Evolutionary conservation across 2,888 invertebrate species (phyloP), one percentile per base, ranked within the genome.

Genomic region (Pemphredon lugubris): DNA sequence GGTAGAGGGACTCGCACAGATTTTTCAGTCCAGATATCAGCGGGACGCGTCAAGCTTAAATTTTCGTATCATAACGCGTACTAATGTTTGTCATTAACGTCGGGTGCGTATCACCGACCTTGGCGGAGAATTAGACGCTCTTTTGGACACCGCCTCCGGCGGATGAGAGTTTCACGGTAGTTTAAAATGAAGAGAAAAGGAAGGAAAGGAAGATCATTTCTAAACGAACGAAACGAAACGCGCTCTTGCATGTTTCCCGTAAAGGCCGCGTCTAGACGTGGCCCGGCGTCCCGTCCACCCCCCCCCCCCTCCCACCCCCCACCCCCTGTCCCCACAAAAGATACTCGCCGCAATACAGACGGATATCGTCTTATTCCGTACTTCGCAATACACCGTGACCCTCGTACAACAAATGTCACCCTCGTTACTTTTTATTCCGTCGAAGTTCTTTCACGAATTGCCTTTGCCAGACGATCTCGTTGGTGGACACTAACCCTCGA

Each of bases 381-480:
- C 44, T 57, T 37, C 40, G 30, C 50, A 51, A 42, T 55, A 39
- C 51, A 42, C 51, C 44, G 50, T 60, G 53, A 57, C 64, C 63
- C 75, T 74, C 65, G 55, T 74, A 59, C 61, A 66, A 73, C 64
- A 64, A 78, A 82, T 82, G 71, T 71, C 70, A 73, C 55, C 67
- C 68, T 80, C 77, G 68, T 82, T 80, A 77, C 73, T 72, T 82
- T 80, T 82, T 82, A 82, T 80, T 65, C 68, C 51, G 37, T 34
- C 34, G 37, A 67, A 67, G 63, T 75, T 53, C 44, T 57, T 63
- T 63, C 65, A 57, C 63, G 50, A 72, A 75, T 68, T 63, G 54
- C 44, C 55, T 42, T 26, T 26, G n/a, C 5, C 51, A 34, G 23
- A 6, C 20, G 14, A 16, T 16, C 30, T 48, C 37, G 32, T 45